These are phyloP conservation scores for Rhabdornis inornatus DNA, from an alignment of 2,113 vertebrate species.

Conservation along the genomic window DNA sequence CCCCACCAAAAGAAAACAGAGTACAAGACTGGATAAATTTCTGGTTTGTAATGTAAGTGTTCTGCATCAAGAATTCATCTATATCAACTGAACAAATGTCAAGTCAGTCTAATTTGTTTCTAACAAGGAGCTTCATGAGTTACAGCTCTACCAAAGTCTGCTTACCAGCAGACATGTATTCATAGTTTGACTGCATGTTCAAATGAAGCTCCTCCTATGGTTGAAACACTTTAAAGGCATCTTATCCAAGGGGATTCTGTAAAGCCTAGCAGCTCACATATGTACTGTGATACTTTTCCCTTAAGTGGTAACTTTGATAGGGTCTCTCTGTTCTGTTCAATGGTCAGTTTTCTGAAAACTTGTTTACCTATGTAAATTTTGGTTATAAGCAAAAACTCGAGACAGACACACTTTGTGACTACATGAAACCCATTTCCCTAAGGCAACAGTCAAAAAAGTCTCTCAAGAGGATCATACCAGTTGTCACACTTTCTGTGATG, in stretches of 20 bases:
- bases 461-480: background rate
- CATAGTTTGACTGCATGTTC: background rate
- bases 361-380: background rate
- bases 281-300: background rate
- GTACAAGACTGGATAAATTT: background rate
- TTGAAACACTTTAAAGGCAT: background rate
- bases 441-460: background rate
- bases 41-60: background rate
- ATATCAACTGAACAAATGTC: background rate
- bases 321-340: background rate
- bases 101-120: background rate
- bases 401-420: background rate
- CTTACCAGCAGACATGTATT: fast-evolving
- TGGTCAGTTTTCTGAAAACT: background rate
- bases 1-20: background rate
- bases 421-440: background rate
- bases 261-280: background rate
- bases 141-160: background rate
- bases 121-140: background rate
- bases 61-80: background rate
- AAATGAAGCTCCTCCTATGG: background rate
- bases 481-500: background rate
- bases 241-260: background rate
- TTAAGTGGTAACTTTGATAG: background rate
- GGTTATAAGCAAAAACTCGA: background rate